Base-by-base conservation (phyloP, 2,797 vertebrate genomes). In the Lepilemur ruficaudatus region DNA sequence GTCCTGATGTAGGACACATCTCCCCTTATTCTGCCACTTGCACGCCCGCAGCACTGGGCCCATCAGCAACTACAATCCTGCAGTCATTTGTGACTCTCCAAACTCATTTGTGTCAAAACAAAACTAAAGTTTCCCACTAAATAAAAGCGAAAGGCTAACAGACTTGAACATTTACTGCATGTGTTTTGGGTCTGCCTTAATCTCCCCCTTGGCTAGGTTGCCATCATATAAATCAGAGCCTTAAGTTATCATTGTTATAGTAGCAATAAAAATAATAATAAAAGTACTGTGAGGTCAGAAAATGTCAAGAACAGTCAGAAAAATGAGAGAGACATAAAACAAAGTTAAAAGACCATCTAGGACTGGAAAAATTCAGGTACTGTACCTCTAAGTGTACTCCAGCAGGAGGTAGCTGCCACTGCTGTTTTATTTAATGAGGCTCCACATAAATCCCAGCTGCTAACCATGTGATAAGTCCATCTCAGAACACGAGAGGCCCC, bases 361-460 rank as follows among this genome's bases (percentile, higher is more conserved):
- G 95, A 93, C 84, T 97, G 94, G 97, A 97, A 98, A 98, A 97
- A 96, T 81, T 92, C 98, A 98, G 98, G 98, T 98, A 97, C 96
- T 96, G 96, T 95, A 97, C 97, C 96, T 98, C 98, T 92, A 95
- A 97, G 97, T 90, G 90, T 87, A 95, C 83, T 98, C 89, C 96
- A 97, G 98, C 97, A 97, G 98, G 98, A 98, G 98, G 98, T 95
- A 96, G 96, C 97, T 93, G 97, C 98, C 97, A 98, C 98, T 98
- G 98, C 98, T 98, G 98, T 98, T 98, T 98, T 98, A 98, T 98
- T 98, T 98, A 98, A 98, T 97, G 98, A 98, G 98, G 43, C 96
- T 98, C 95, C 98, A 97, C 97, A 97, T 98, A 98, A 98, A 98
- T 97, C 98, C 98, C 98, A 98, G 98, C 98, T 98, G 98, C 98